A percentile compares a stretch with the other conserved stretches of the same genome.
These are phyloP conservation scores for Caenorhabditis sulstoni DNA, from an alignment of 2,888 invertebrate species.

Conservation along the genomic window DNA sequence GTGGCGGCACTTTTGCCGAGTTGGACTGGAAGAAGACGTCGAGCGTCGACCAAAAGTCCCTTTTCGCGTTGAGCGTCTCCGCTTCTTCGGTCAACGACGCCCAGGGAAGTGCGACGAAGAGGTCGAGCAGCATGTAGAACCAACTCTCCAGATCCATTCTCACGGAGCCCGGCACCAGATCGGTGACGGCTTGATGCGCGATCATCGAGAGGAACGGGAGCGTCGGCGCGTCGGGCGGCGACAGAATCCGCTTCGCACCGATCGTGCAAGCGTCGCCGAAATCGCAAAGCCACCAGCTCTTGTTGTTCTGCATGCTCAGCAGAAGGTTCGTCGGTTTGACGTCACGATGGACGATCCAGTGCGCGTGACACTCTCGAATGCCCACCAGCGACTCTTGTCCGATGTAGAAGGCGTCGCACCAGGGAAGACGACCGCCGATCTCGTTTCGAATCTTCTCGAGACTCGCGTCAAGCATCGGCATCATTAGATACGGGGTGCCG, in stretches of 20 bases:
- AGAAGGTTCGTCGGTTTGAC: constrained; percentile 39
- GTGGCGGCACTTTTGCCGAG: not conserved
- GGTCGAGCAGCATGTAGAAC: constrained; percentile 19
- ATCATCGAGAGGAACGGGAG: constrained; percentile 12
- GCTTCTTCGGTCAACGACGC: constrained; percentile 1
- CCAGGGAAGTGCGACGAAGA: constrained; percentile 13
- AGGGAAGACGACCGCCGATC: not conserved
- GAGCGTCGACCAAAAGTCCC: not conserved
- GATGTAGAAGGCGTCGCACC: constrained; percentile 13
- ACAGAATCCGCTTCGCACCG: not conserved
- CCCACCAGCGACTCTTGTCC: constrained; percentile 5
- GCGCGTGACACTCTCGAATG: constrained; percentile 9
- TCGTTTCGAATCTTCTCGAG: constrained; percentile 27
- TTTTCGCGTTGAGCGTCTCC: not conserved
- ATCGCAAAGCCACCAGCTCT: constrained; percentile 23
- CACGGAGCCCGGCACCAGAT: not conserved
- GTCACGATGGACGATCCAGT: constrained; percentile 28
- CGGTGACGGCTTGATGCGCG: not conserved
- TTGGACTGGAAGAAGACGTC: not conserved
- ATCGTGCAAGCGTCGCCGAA: constrained; percentile 21
- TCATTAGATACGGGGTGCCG: constrained; percentile 16
- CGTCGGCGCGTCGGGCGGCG: constrained; percentile 10
- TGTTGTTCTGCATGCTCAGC: not conserved
- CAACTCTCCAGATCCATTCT: constrained; percentile 24
- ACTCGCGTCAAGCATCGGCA: constrained; percentile 18